Conservation (phyloP, 2,797 vertebrate species). For the Trachops cirrhosus region DNA sequence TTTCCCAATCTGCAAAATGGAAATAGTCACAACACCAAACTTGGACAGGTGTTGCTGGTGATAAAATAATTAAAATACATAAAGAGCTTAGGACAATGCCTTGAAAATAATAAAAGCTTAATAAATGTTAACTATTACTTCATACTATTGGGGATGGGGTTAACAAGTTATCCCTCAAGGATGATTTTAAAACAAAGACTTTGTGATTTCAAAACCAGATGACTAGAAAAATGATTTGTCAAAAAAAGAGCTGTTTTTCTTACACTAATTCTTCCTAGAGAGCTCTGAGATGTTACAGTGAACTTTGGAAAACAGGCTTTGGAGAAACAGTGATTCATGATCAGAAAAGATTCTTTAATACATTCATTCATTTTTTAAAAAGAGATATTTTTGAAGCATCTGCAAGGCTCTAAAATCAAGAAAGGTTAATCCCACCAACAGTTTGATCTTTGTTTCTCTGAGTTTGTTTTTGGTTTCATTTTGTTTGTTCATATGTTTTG, state of each 20-base stretch:
- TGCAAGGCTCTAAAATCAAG: background rate
- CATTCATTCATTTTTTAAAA: background rate
- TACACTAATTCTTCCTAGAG: background rate
- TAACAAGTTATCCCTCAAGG: background rate
- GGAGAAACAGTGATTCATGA: background rate
- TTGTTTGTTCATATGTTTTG: no score
- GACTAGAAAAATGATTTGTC: background rate
- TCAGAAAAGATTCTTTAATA: constrained; percentile 12
- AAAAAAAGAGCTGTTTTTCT: background rate
- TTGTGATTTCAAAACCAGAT: background rate
- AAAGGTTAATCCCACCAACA: background rate
- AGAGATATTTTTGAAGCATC: background rate
- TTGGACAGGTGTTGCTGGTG: background rate
- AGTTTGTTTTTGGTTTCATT: no score
- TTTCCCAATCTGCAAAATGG: constrained; percentile 4
- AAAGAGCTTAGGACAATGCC: background rate
- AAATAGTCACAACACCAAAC: background rate
- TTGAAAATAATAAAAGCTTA: constrained; percentile 13
- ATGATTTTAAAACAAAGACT: background rate
- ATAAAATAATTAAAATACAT: constrained; percentile 27
- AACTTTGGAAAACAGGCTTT: constrained; percentile 2
- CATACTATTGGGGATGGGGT: background rate
- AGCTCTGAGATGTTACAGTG: background rate
- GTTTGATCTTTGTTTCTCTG: no score
- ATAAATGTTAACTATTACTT: constrained; percentile 20